A percentile compares a stretch with the other conserved stretches of the same genome.
phyloP scores from a whole-genome alignment of 2,113 vertebrate genomes.

The Amblyornis subalaris region DNA sequence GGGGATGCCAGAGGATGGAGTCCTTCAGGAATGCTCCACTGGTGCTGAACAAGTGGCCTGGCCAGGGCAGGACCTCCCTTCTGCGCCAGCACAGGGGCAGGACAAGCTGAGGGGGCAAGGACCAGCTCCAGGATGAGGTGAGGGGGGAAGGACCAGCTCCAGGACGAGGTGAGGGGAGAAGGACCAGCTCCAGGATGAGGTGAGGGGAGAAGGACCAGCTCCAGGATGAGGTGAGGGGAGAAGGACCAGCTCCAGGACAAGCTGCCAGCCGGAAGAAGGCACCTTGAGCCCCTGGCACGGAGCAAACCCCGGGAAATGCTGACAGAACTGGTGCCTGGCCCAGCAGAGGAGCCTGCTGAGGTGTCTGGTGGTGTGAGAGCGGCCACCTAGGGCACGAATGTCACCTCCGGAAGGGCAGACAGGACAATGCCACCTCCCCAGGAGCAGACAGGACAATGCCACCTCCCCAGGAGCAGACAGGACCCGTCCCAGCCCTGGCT shows the following conservation, averaged over 20 bases:
- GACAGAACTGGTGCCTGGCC: not conserved
- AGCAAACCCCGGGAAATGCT: not conserved
- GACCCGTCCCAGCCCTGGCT: not conserved
- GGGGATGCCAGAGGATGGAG: not conserved
- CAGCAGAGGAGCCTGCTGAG: not conserved
- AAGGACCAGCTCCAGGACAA: not conserved
- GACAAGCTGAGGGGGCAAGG: not conserved
- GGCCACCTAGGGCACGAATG: not conserved
- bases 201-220: not conserved
- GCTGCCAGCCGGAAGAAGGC: not conserved
- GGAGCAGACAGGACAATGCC: not conserved
- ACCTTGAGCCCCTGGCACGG: rapidly evolving
- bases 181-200: not conserved
- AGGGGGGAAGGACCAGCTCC: not conserved
- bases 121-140: not conserved
- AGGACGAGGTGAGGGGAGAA: not conserved
- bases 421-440: not conserved
- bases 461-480: not conserved
- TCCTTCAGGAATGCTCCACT: not conserved
- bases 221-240: not conserved
- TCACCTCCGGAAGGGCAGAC: not conserved
- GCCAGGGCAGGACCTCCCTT: not conserved
- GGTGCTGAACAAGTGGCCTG: not conserved
- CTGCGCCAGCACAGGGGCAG: rapidly evolving
- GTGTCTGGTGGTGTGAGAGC: rapidly evolving